Evolutionary conservation across 2,797 vertebrate species (phyloP).

Genomic region (Sciaenops ocellatus): DNA sequence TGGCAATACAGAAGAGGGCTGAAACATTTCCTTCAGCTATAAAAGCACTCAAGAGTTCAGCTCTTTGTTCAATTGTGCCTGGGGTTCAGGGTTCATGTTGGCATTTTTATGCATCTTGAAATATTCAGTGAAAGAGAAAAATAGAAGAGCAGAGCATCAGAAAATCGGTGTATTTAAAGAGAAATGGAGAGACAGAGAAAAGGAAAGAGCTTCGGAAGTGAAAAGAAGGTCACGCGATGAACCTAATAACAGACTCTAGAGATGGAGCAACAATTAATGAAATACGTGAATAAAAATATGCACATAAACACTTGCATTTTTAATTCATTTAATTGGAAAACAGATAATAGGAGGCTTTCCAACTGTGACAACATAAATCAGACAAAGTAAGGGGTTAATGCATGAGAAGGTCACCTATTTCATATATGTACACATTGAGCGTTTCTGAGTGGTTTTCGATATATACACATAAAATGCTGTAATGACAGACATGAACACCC

Average conservation of each 20-base stretch:
- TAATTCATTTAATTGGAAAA: conserved; percentile 78
- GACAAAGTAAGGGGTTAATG: conserved; percentile 44
- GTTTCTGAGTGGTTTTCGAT: conserved; percentile 30
- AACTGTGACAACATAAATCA: conserved; percentile 54
- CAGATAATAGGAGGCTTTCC: conserved; percentile 55
- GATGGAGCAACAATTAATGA: conserved; percentile 16
- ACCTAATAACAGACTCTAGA: conserved; percentile 13
- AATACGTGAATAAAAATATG: conserved; percentile 15
- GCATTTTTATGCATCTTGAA: conserved; percentile 63
- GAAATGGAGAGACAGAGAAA: neutral
- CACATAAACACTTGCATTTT: conserved; percentile 57
- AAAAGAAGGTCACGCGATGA: conserved; percentile 60
- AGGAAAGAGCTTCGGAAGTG: conserved; percentile 31
- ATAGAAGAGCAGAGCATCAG: conserved; percentile 30
- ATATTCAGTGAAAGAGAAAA: conserved; percentile 71
- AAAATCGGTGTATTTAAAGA: conserved; percentile 37
- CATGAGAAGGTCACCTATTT: conserved; percentile 33
- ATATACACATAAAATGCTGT: conserved; percentile 47
- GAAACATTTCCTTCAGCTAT: conserved; percentile 75
- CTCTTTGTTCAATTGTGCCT: conserved; percentile 73
- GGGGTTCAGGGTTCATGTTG: conserved; percentile 58
- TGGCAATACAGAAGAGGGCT: conserved; percentile 44
- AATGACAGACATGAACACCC: conserved; percentile 39
- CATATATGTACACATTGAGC: conserved; percentile 16
- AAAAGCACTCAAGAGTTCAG: conserved; percentile 74